Percentiles rank a stretch among this genome's conserved stretches.
Evolutionary conservation across 2,797 vertebrate genomes (phyloP).

Genomic region (Leuciscus waleckii): DNA sequence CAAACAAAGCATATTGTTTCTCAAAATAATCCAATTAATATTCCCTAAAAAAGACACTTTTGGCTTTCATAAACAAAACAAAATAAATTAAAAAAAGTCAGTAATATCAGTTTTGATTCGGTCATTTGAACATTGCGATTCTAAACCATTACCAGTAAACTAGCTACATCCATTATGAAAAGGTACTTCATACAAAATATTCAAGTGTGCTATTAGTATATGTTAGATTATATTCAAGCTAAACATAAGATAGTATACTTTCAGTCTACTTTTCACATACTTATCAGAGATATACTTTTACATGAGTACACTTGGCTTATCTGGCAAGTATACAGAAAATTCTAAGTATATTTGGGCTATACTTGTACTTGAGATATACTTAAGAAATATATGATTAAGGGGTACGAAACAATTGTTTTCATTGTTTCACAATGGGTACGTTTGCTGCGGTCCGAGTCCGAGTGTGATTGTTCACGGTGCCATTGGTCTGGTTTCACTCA

Average conservation of each 20-base stretch:
- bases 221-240: neutral
- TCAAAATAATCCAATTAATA: neutral
- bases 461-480: neutral
- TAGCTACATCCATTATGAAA: neutral
- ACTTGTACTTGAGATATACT: neutral
- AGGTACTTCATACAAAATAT: neutral
- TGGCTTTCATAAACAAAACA: neutral
- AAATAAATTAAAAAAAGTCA: neutral
- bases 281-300: too few relatives aligned
- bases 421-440: neutral
- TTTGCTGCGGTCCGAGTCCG: neutral
- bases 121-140: neutral
- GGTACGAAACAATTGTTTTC: too few relatives aligned
- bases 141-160: neutral
- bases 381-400: neutral
- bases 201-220: neutral
- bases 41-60: neutral
- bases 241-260: neutral
- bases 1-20: constrained; percentile 18
- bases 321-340: neutral
- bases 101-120: neutral
- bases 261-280: neutral
- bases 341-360: neutral
- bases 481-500: neutral
- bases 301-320: too few relatives aligned